Percentiles rank a stretch among this genome's conserved stretches.
Conservation (phyloP, 2,888 invertebrate genomes). For the Amblyjoppa proteus region DNA sequence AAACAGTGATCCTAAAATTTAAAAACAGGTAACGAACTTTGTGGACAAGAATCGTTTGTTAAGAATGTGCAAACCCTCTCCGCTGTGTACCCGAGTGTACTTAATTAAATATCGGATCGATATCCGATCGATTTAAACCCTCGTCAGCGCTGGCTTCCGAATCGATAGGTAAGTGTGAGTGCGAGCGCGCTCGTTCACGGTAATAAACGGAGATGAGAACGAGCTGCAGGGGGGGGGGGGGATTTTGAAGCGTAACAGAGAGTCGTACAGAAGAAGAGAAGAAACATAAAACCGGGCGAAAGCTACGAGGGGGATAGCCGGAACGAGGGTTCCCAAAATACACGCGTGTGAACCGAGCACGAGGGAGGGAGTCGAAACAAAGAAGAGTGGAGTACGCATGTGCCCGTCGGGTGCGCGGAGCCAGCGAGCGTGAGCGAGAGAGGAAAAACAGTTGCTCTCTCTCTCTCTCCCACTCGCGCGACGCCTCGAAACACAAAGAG, state of each 20-base stretch:
- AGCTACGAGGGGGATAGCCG: constrained; percentile 23
- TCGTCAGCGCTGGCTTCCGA: constrained; percentile 43
- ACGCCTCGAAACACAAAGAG: constrained; percentile 57
- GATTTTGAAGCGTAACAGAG: constrained; percentile 41
- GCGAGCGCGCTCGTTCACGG: constrained; percentile 20
- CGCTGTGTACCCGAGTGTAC: background rate
- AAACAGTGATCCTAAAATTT: too few species aligned
- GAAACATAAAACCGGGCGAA: constrained; percentile 48
- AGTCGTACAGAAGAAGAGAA: constrained; percentile 48
- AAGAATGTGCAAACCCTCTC: background rate
- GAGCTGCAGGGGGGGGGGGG: constrained; percentile 53
- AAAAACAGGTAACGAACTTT: background rate
- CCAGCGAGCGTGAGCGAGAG: constrained; percentile 54
- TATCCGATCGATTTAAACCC: constrained; percentile 47
- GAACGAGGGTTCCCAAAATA: constrained; percentile 60
- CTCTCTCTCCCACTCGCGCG: background rate
- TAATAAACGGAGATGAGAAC: constrained; percentile 56
- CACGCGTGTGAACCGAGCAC: constrained; percentile 64
- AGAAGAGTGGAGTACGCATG: constrained; percentile 66
- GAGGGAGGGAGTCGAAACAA: constrained; percentile 59
- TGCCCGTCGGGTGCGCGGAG: constrained; percentile 56
- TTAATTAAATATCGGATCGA: background rate
- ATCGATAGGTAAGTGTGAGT: constrained; percentile 9
- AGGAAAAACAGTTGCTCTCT: constrained; percentile 47
- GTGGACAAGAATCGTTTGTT: background rate